Conservation (phyloP, 1,140 invertebrate genomes). For the Atta cephalotes region DNA sequence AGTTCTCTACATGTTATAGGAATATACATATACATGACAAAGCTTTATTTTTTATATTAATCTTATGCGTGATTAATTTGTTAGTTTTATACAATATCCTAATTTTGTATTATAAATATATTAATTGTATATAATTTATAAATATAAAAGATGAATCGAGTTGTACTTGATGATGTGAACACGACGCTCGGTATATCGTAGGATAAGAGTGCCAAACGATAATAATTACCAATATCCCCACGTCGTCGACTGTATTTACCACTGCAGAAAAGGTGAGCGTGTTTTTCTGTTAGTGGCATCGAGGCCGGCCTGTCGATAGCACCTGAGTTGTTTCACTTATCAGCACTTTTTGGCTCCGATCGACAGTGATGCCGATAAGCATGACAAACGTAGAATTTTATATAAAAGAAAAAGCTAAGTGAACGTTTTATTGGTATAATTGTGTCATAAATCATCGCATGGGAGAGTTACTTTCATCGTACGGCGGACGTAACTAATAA, state of each 20-base stretch:
- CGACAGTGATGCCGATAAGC: constrained; percentile 11
- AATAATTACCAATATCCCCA: constrained; percentile 82
- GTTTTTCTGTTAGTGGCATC: constrained; percentile 79
- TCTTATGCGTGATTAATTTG: background rate
- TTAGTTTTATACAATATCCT: constrained; percentile 24
- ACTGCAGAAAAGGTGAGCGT: constrained; percentile 72
- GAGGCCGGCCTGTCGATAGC: constrained; percentile 77
- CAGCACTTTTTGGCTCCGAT: constrained; percentile 7
- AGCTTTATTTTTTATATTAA: constrained; percentile 54
- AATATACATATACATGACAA: background rate
- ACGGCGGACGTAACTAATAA: background rate
- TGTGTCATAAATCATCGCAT: background rate
- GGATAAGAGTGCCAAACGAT: constrained; percentile 81
- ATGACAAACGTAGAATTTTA: constrained; percentile 7
- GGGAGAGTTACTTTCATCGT: background rate
- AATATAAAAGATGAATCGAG: background rate
- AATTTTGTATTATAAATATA: constrained; percentile 23
- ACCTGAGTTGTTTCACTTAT: constrained; percentile 57
- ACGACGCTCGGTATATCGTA: constrained; percentile 62
- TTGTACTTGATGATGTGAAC: background rate
- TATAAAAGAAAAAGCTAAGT: background rate
- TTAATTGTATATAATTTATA: constrained; percentile 20
- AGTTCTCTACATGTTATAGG: background rate
- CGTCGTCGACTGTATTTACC: constrained; percentile 40
- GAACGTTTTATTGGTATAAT: constrained; percentile 18